Conservation (phyloP, 2,797 vertebrate genomes). For the Kryptolebias ocellatus region DNA sequence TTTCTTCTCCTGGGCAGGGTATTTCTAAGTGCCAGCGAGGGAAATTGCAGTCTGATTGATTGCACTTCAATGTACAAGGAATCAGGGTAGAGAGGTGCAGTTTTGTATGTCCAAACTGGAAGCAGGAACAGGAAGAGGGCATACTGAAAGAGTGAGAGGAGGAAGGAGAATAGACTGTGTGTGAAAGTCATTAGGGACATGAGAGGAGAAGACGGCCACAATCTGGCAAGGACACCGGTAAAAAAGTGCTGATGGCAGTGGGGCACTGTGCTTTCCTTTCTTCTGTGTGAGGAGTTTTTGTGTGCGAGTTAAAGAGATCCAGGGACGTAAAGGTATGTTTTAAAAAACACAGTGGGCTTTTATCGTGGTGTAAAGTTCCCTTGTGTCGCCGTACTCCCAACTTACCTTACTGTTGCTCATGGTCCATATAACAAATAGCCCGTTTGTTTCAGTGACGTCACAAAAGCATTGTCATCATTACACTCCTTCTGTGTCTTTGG, state of each 20-base stretch:
- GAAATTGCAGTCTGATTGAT: constrained; percentile 63
- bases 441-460: constrained; percentile 63
- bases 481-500: constrained; percentile 4
- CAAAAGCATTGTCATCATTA: constrained; percentile 26
- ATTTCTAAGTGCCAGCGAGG: constrained; percentile 44
- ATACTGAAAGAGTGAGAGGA: not conserved
- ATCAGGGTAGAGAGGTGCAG: constrained; percentile 17
- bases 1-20: constrained; percentile 24
- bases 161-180: constrained; percentile 5
- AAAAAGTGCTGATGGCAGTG: constrained; percentile 72
- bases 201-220: constrained; percentile 48
- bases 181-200: constrained; percentile 50
- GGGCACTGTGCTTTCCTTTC: constrained; percentile 25
- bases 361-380: constrained; percentile 17
- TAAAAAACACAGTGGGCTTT: constrained; percentile 1
- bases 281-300: not conserved
- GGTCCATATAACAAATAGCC: constrained; percentile 62
- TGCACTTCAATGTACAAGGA: constrained; percentile 29
- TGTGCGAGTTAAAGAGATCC: constrained; percentile 1
- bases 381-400: not conserved
- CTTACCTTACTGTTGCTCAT: constrained; percentile 3
- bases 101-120: constrained; percentile 25
- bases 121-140: constrained; percentile 7
- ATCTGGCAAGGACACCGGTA: constrained; percentile 53
- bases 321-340: constrained; percentile 4